Evolutionary conservation across 2,113 vertebrate species (phyloP).

Genomic region (Megaleporinus macrocephalus): DNA sequence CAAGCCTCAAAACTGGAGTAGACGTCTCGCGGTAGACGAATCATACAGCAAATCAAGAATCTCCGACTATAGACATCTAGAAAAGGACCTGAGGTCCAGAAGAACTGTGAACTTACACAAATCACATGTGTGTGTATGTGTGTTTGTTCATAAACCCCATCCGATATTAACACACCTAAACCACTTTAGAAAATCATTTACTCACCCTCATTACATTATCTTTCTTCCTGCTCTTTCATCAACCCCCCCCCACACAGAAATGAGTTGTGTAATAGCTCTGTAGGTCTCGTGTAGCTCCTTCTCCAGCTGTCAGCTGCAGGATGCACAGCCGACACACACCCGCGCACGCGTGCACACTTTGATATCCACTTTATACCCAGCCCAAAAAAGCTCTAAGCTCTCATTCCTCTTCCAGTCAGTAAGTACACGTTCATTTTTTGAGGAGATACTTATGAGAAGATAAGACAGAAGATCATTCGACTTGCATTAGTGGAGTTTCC

Average conservation of each 20-base stretch:
- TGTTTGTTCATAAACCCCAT: constrained; percentile 34
- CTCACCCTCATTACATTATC: constrained; percentile 43
- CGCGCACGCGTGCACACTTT: not conserved
- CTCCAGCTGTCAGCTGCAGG: constrained; percentile 6
- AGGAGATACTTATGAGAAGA: too few relatives aligned
- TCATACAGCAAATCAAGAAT: too few relatives aligned
- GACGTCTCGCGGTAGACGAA: too few relatives aligned
- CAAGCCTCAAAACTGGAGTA: too few relatives aligned
- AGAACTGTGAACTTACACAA: too few relatives aligned
- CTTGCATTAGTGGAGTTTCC: too few relatives aligned
- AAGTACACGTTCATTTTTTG: too few relatives aligned
- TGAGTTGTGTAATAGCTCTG: constrained; percentile 30
- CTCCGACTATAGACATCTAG: not conserved
- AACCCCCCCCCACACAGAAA: constrained; percentile 14
- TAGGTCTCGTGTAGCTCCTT: constrained; percentile 82
- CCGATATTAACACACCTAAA: constrained; percentile 36
- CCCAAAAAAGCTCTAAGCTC: not conserved
- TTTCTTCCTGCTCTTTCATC: constrained; percentile 19
- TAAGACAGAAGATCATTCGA: too few relatives aligned
- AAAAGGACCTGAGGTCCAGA: too few relatives aligned
- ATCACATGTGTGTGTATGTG: not conserved
- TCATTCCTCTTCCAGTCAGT: too few relatives aligned
- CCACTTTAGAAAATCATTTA: constrained; percentile 42
- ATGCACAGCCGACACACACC: not conserved
- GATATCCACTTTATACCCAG: not conserved